A percentile compares a stretch with the other conserved stretches of the same genome.
Conservation (phyloP, 2,113 vertebrate genomes). For the Caracal caracal region DNA sequence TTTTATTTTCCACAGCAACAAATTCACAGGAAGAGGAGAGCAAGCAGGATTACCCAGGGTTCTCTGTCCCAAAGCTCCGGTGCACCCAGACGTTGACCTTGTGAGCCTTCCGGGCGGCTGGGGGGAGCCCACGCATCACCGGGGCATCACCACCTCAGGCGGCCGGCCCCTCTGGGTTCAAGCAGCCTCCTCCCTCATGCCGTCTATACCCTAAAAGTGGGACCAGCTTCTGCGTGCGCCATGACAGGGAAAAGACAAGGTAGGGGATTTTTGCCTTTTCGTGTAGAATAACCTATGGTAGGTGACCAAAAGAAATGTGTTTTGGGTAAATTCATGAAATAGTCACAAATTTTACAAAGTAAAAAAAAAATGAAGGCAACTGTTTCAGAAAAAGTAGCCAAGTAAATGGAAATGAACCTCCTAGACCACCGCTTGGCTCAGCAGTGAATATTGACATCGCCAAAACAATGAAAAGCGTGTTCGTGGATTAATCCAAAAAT, state of each 20-base stretch:
- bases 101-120: accelerated
- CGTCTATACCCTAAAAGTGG: accelerated
- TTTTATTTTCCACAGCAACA: not conserved
- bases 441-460: not conserved
- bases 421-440: not conserved
- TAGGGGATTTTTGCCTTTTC: not conserved
- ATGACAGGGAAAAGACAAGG: not conserved
- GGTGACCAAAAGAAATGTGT: not conserved
- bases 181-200: accelerated
- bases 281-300: not conserved
- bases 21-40: not conserved
- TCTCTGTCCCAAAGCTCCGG: not conserved
- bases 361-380: not conserved
- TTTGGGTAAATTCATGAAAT: not conserved
- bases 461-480: not conserved
- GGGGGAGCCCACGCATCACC: not conserved
- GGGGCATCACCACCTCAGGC: accelerated
- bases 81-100: accelerated
- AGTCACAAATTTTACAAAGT: not conserved
- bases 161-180: not conserved
- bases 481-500: not conserved
- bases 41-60: not conserved
- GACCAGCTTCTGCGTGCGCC: not conserved
- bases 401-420: not conserved
- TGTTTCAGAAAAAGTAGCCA: not conserved